Conservation (phyloP, 2,888 invertebrate species). For the Drosophila nigritarsus region DNA sequence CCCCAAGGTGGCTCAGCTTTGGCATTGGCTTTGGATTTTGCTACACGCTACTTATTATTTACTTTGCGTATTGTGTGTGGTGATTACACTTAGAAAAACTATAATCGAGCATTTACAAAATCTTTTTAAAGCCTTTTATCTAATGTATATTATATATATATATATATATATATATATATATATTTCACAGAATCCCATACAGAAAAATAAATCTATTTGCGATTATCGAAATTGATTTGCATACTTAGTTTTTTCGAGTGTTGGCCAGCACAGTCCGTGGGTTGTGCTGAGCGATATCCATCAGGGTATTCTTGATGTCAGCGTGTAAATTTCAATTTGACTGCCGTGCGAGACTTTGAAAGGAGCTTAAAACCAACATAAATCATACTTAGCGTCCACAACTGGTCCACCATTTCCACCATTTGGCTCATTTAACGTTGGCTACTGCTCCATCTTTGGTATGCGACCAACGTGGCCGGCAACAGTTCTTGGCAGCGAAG, state of each 20-base stretch:
- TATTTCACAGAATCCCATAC: neutral
- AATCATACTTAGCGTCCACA: constrained; percentile 74
- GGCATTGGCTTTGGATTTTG: constrained; percentile 46
- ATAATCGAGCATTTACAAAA: fast-evolving
- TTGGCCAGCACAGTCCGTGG: neutral
- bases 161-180: too few species aligned
- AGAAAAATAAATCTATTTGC: neutral
- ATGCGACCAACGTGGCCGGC: constrained; percentile 33
- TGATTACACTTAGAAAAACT: constrained; percentile 3
- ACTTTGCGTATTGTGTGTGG: constrained; percentile 41
- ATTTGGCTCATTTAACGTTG: constrained; percentile 30
- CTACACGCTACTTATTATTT: constrained; percentile 50
- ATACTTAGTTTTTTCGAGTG: neutral
- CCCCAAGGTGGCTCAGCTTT: constrained; percentile 43
- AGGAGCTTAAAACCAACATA: constrained; percentile 74
- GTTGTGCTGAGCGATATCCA: constrained; percentile 34
- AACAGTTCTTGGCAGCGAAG: constrained; percentile 55
- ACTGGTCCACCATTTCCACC: constrained; percentile 27
- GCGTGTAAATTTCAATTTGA: constrained; percentile 77
- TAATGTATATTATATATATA: too few species aligned
- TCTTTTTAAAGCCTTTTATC: neutral
- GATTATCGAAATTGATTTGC: neutral
- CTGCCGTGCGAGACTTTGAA: constrained; percentile 65
- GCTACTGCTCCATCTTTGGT: constrained; percentile 14
- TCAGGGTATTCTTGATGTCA: constrained; percentile 51